A percentile compares a stretch with the other conserved stretches of the same genome.
Conservation (phyloP, 2,797 vertebrate genomes). For the Dicrostonyx torquatus region DNA sequence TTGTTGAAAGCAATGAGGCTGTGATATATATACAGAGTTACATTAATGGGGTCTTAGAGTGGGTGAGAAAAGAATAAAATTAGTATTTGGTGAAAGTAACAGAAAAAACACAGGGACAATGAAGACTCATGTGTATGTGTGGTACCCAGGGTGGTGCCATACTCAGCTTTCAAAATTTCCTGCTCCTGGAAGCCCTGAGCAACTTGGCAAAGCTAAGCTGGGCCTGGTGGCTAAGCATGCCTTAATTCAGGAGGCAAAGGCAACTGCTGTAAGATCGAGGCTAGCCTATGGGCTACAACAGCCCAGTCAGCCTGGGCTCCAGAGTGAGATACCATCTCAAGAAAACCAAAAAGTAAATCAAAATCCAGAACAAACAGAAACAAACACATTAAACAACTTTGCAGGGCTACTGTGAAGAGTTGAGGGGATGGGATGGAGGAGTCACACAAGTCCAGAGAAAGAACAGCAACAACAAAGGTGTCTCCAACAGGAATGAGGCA, state of each 20-base stretch:
- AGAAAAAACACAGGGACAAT: neutral
- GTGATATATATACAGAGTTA: neutral
- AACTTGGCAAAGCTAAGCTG: neutral
- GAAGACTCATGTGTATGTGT: neutral
- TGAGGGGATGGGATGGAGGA: neutral
- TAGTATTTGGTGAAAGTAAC: neutral
- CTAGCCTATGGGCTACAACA: neutral
- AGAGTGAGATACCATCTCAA: neutral
- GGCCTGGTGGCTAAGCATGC: neutral
- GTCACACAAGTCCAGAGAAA: neutral
- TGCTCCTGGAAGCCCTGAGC: neutral
- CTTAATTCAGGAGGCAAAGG: neutral
- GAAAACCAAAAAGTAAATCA: neutral
- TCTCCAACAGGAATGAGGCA: constrained; percentile 61
- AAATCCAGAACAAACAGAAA: neutral
- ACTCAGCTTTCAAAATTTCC: neutral
- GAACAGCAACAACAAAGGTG: constrained; percentile 24
- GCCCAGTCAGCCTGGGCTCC: neutral
- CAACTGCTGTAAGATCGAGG: neutral
- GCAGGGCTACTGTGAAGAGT: neutral
- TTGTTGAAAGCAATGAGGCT: neutral
- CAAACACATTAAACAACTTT: neutral
- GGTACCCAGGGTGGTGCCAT: neutral
- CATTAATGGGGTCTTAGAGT: neutral
- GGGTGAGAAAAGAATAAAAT: neutral